These are phyloP conservation scores for Nerophis ophidion DNA, from an alignment of 2,113 vertebrate genomes.

Conservation along the genomic window DNA sequence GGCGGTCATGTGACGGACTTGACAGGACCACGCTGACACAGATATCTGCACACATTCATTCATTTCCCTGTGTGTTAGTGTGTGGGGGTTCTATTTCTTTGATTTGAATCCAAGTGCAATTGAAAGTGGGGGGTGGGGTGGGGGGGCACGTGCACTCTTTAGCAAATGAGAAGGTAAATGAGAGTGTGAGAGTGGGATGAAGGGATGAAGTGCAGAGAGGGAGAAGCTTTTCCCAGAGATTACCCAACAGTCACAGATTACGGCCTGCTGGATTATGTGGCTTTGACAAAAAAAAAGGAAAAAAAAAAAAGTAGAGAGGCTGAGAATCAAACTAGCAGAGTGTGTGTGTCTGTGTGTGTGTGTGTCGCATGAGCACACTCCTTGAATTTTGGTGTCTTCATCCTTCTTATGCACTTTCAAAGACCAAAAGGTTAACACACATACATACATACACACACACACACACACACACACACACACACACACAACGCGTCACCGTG, in stretches of 20 bases:
- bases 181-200: slow-evolving; percentile 64
- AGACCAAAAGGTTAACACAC: slow-evolving; percentile 30
- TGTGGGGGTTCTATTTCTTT: slow-evolving; percentile 15
- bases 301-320: slow-evolving; percentile 19
- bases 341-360: slow-evolving; percentile 7
- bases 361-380: slow-evolving; percentile 1
- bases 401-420: slow-evolving; percentile 9
- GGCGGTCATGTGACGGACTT: slow-evolving; percentile 16
- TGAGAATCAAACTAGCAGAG: slow-evolving; percentile 33
- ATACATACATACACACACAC: slow-evolving; percentile 48
- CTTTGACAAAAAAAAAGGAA: slow-evolving; percentile 49
- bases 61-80: slow-evolving; percentile 9
- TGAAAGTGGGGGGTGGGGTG: background rate
- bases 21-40: slow-evolving; percentile 43
- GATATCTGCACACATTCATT: slow-evolving; percentile 55
- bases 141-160: slow-evolving; percentile 39
- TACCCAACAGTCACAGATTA: slow-evolving; percentile 64
- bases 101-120: slow-evolving; percentile 53
- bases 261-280: slow-evolving; percentile 59
- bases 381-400: slow-evolving; percentile 10
- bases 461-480: slow-evolving; percentile 6
- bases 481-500: too few relatives aligned
- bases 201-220: slow-evolving; percentile 54
- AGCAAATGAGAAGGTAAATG: slow-evolving; percentile 66
- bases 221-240: slow-evolving; percentile 63